Evolutionary conservation across 2,888 invertebrate genomes (phyloP).

Genomic region (Agriopis marginaria): DNA sequence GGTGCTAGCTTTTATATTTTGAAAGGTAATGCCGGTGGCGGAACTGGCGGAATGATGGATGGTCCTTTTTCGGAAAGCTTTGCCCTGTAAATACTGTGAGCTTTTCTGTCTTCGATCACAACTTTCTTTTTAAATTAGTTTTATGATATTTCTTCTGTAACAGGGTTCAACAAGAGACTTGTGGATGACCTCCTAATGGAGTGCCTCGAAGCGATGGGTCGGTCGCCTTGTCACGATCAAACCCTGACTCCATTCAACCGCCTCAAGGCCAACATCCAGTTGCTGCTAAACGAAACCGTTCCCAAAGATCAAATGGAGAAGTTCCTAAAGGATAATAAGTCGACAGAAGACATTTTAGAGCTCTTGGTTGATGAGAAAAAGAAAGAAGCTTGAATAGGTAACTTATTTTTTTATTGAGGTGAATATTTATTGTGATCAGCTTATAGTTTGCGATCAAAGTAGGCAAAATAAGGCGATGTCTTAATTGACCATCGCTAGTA

Average conservation of each 20-base stretch:
- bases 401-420: not conserved
- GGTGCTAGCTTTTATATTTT: constrained; percentile 41
- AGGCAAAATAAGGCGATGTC: not conserved
- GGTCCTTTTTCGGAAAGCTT: constrained; percentile 46
- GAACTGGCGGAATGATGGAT: constrained; percentile 48
- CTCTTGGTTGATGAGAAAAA: constrained; percentile 87
- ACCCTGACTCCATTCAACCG: constrained; percentile 87
- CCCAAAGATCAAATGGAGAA: constrained; percentile 92
- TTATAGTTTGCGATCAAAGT: constrained; percentile 2
- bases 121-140: not conserved
- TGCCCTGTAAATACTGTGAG: constrained; percentile 48
- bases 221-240: constrained; percentile 87
- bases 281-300: constrained; percentile 93
- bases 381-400: constrained; percentile 42
- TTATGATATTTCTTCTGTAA: constrained; percentile 34
- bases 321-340: constrained; percentile 90
- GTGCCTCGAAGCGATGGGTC: constrained; percentile 91
- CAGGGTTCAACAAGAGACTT: constrained; percentile 88
- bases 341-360: constrained; percentile 92
- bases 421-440: constrained; percentile 15
- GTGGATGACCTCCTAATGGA: constrained; percentile 94
- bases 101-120: constrained; percentile 23
- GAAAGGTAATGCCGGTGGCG: constrained; percentile 52
- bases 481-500: too few relatives aligned
- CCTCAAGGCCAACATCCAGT: constrained; percentile 91